Base-by-base conservation (phyloP, 2,888 invertebrate species). In the Drosophila tanythrix region DNA sequence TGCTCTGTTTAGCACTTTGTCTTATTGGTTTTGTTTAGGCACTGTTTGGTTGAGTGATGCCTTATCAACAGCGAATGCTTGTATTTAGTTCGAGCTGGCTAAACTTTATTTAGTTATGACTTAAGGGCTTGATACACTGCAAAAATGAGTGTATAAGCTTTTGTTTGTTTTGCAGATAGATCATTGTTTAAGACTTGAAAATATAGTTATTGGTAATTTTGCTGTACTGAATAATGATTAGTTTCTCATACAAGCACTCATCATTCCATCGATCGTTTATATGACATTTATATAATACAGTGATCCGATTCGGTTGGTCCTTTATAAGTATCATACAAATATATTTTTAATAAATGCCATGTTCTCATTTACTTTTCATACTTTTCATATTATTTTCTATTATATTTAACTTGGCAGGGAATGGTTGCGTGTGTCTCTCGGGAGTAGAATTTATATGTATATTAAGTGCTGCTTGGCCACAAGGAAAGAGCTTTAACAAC, bases 401-500 rank as follows among this genome's bases (percentile, higher is more conserved):
- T 25, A 5, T 18, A 33, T 58, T 4, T 3, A 6, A 25, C 38
- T 60, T 51, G 27, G 21, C 40, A 5, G 15, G 11, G 40, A 50
- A 52, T 4, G 33, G 25, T 52, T 57, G 43, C 46, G 46, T 60
- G 70, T 36, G 52, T 21, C 15, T 21, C 11, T 43, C 13, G 13
- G 27, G 4, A 29, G 18, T 25, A 25, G 21, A 46, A 31, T 21
- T 13, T 31, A 31, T 33, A 21, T 10, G 8, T 31, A 31, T 52
- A n/a, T 3, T 13, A 29, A 50, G 59, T 57, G n/a, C 4, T 33
- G 43, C 13, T 33, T 50, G 21, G 59, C 81, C 70, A 43, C 51
- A 59, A 29, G 35, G 29, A 55, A 25, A n/a, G 58, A 50, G 10
- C 31, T 27, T 67, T 63, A 72, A 76, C 63, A 72, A 63, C 59